These are phyloP conservation scores for Antheraea yamamai DNA, from an alignment of 2,888 invertebrate species.

Conservation along the genomic window DNA sequence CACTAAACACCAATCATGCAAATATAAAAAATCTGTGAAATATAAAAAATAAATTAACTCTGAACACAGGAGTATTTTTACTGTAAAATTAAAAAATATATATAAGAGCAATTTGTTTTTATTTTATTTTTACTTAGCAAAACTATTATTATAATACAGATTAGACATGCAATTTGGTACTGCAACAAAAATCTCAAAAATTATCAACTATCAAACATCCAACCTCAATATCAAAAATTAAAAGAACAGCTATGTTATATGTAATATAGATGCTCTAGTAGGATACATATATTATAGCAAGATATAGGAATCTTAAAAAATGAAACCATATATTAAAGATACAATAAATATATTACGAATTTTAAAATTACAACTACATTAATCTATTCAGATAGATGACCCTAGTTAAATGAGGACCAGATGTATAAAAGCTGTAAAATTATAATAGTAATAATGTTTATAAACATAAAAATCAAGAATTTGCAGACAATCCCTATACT, in stretches of 20 bases:
- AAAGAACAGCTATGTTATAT: no score
- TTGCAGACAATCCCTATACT: neutral
- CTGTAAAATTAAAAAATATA: no score
- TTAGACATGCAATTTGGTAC: neutral
- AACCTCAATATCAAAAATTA: no score
- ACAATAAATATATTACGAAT: slow-evolving; percentile 8
- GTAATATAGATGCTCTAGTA: no score
- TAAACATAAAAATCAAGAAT: neutral
- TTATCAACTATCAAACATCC: no score
- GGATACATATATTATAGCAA: no score
- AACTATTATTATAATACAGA: neutral
- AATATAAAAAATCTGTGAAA: slow-evolving; percentile 63
- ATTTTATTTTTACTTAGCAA: neutral
- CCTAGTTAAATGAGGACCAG: neutral
- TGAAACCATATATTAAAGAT: neutral
- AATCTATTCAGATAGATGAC: neutral
- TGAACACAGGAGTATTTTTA: neutral
- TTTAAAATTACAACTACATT: neutral
- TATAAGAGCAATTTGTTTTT: neutral
- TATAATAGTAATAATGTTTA: no score
- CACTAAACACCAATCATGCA: slow-evolving; percentile 38
- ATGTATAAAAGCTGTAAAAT: neutral
- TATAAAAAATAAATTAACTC: slow-evolving; percentile 42
- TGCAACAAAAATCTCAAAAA: no score
- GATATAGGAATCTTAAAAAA: neutral